Base-by-base conservation (phyloP, 2,113 vertebrate species). In the Strigops habroptila region DNA sequence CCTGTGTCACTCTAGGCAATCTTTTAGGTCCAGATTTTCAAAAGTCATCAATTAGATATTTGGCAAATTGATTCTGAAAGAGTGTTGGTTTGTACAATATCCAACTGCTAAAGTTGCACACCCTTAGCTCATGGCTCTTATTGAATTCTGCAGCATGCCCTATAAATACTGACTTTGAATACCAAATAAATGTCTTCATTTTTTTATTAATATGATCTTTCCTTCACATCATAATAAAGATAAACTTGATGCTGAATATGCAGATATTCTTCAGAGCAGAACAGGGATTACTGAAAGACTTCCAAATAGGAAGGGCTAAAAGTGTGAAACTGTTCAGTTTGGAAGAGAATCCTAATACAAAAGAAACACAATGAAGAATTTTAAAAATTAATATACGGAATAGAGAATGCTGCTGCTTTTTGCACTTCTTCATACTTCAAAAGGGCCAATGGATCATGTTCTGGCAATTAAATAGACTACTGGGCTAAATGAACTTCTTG, bases 401-500 rank as follows among this genome's bases (percentile, higher is more conserved):
- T 48, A 75, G 82, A 80, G 33, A 69, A 41, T 78, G 35, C 30
- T 77, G 24, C 37, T 70, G 14, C 22, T 88, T 88, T 88, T 90
- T 83, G 5, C 22, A 77, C 67, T 62, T 91, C 24, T 77, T 90
- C 76, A 21, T 68, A 21, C 24, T 69, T 89, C 35, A 67, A 65
- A 92, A 63, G 41, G 21, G 17, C 18, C 7, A 46, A 27, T 14
- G 35, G 35, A 80, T 84, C 37, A 46, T 53, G 12, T 88, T 90
- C 39, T 87, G 62, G 27, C n/a, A 91, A 53, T 31, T 75, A 65
- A 57, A 69, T 52, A 65, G 49, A 52, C 74, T 88, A 33, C 49
- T 53, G 65, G 57, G 30, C 41, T 91, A 82, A 74, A 89, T 77
- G 31, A 92, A 93, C 88, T 89, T 95, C 65, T 94, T 53, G 41